Base-by-base conservation (phyloP, 2,797 vertebrate species). In the Synanceia verrucosa region DNA sequence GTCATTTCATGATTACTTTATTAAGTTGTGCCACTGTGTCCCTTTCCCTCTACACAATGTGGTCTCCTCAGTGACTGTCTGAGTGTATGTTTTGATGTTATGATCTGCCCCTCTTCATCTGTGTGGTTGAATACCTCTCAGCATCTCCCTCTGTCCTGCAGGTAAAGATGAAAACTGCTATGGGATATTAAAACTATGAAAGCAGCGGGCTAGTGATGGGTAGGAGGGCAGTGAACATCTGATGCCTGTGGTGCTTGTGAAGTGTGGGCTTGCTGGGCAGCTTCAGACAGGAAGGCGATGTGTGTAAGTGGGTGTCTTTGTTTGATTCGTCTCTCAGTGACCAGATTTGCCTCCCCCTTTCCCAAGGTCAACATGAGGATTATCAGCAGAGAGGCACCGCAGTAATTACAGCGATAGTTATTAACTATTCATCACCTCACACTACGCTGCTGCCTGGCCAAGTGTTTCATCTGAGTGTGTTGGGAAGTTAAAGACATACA, bases 371-470 rank as follows among this genome's bases (percentile, higher is more conserved):
- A 66, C 52, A 62, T 69, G 29, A 48, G 78, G 77, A 86, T 81
- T 78, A 89, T 89, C 77, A 83, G 65, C 77, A 73, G 58, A 53
- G 39, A 55, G 51, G 51, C 60, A 43, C 51, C 18, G 37, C 60
- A 48, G 50, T 90, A 91, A 92, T 92, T 81, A 86, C 67, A 66
- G n/a, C 19, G 71, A 60, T 60, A 47, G 68, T 80, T 85, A 93
- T 93, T 91, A 91, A 94, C 85, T 91, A 94, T 93, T 94, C 81
- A 92, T 93, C 82, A 89, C 55, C 63, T 79, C 58, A 68, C 65
- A 70, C 74, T 47, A 65, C 34, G 55, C 62, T 83, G 48, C 37
- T 65, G 41, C n/a, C n/a, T 23, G 26, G 41, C 53, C 36, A 33
- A 67, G 72, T 67, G 39, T 60, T 62, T 67, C 34, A 6, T 75